These are phyloP conservation scores for Botia kubotai DNA, from an alignment of 2,797 vertebrate species.

Conservation along the genomic window DNA sequence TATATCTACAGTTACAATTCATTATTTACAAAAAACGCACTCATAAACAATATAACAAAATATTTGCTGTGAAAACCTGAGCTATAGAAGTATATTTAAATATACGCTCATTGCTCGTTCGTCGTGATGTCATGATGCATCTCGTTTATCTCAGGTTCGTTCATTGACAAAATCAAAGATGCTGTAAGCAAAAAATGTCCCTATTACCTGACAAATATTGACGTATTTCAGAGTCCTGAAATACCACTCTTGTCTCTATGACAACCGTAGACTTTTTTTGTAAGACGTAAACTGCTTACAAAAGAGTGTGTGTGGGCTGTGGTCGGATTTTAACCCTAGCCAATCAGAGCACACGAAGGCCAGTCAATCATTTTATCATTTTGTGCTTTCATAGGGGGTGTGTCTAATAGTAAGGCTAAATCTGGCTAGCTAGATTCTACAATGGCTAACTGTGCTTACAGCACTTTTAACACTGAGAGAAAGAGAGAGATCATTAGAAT, in stretches of 20 bases:
- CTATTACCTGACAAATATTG: neutral
- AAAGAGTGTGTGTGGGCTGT: no score
- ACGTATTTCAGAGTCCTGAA: neutral
- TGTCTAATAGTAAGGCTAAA: neutral
- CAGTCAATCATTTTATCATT: neutral
- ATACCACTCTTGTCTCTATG: neutral
- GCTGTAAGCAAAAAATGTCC: neutral
- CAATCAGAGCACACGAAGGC: neutral
- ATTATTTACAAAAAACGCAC: no score
- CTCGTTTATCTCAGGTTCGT: no score
- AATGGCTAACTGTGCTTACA: neutral
- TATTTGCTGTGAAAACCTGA: no score
- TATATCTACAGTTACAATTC: no score
- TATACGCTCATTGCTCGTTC: no score
- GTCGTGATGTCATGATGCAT: no score
- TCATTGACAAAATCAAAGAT: neutral
- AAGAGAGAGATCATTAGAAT: neutral
- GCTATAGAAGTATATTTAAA: no score
- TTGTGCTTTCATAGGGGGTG: neutral
- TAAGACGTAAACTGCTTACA: neutral
- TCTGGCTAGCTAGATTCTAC: neutral
- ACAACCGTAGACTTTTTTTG: neutral
- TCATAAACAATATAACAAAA: no score
- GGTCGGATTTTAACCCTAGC: neutral
- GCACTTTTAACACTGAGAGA: constrained; percentile 5